Percentiles rank a stretch among this genome's conserved stretches.
Conservation (phyloP, 2,888 invertebrate species). For the Spisula solida region DNA sequence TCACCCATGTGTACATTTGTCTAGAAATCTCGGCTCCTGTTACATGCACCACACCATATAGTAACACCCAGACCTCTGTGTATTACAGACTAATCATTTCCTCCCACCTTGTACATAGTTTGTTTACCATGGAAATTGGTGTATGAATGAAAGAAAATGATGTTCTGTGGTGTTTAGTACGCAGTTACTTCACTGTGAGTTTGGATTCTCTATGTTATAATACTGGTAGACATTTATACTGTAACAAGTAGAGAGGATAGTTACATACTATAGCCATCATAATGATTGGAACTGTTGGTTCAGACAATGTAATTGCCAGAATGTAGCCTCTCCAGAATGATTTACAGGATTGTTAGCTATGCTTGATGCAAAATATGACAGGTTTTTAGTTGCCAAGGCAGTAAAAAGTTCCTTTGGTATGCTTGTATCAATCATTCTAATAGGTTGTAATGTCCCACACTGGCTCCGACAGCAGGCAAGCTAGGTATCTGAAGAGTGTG, state of each 20-base stretch:
- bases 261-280: not conserved
- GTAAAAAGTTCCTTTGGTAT: no score
- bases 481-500: no score
- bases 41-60: no score
- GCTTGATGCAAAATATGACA: not conserved
- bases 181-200: not conserved
- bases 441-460: no score
- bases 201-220: not conserved
- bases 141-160: not conserved
- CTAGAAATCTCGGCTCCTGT: no score
- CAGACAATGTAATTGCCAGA: not conserved
- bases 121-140: not conserved
- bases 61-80: not conserved
- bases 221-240: not conserved
- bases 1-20: no score
- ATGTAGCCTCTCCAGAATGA: not conserved
- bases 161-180: not conserved
- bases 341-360: conserved; percentile 6
- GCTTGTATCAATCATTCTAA: no score
- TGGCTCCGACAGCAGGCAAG: no score
- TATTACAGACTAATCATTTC: not conserved
- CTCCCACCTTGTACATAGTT: not conserved
- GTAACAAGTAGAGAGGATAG: not conserved
- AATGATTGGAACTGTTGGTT: not conserved
- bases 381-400: not conserved